Evolutionary conservation across 2,113 vertebrate species (phyloP).

Genomic region (Pteruthius melanotis): DNA sequence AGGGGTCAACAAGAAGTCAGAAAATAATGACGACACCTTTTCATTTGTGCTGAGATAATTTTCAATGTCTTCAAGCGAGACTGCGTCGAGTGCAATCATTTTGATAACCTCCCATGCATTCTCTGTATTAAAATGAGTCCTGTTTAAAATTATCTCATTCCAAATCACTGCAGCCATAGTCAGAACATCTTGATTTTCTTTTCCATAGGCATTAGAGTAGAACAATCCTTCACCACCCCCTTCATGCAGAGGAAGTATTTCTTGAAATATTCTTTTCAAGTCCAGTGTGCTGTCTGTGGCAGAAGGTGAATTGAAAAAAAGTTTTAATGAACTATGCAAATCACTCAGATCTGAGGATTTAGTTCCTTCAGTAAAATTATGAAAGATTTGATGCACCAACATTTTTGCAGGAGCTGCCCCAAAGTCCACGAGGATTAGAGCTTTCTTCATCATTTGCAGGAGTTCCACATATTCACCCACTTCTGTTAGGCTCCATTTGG

Average conservation of each 20-base stretch:
- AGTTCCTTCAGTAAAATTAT: background rate
- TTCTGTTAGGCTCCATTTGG: slow-evolving; percentile 49
- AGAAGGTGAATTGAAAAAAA: background rate
- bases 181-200: slow-evolving; percentile 5
- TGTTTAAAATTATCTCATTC: slow-evolving; percentile 21
- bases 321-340: background rate
- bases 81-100: background rate
- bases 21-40: slow-evolving; percentile 27
- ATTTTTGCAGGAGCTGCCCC: background rate
- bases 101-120: slow-evolving; percentile 38
- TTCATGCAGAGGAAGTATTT: background rate
- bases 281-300: background rate
- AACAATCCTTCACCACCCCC: background rate
- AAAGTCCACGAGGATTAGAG: slow-evolving; percentile 30
- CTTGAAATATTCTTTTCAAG: background rate
- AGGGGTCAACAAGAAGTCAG: background rate
- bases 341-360: background rate
- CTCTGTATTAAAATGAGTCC: slow-evolving; percentile 14
- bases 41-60: slow-evolving; percentile 6
- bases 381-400: background rate
- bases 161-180: slow-evolving; percentile 31
- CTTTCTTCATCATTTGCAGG: slow-evolving; percentile 24
- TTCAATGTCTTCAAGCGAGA: background rate
- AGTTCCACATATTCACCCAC: slow-evolving; percentile 27
- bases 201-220: background rate